Conservation (phyloP, 2,888 invertebrate species). For the Apoderus coryli region DNA sequence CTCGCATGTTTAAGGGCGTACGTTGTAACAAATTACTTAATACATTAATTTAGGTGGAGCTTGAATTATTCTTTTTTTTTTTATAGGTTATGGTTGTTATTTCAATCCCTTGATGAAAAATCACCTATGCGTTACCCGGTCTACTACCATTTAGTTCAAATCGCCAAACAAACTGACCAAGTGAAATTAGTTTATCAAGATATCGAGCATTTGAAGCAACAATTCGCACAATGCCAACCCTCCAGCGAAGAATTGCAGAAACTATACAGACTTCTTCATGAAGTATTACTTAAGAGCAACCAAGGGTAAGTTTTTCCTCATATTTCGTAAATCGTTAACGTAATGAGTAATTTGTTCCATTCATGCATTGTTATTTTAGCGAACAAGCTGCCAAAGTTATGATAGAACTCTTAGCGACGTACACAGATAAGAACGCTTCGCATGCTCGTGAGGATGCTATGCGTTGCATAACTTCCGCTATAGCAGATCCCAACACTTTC, state of each 20-base stretch:
- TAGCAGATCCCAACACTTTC: constrained; percentile 92
- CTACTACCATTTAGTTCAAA: constrained; percentile 79
- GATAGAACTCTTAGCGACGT: constrained; percentile 91
- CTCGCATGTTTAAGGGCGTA: constrained; percentile 74
- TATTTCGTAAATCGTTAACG: constrained; percentile 3
- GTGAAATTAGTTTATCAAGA: constrained; percentile 74
- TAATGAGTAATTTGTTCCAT: not conserved
- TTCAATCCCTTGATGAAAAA: constrained; percentile 76
- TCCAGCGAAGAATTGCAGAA: constrained; percentile 86
- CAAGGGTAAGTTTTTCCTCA: constrained; percentile 45
- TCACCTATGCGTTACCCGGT: constrained; percentile 82
- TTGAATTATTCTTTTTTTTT: constrained; percentile 1
- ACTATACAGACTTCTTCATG: constrained; percentile 74
- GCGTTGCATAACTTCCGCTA: constrained; percentile 86
- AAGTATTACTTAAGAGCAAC: constrained; percentile 73
- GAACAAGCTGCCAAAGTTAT: constrained; percentile 91
- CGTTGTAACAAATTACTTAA: too few relatives aligned
- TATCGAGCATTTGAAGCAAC: constrained; percentile 67
- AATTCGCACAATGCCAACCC: constrained; percentile 65
- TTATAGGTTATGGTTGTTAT: constrained; percentile 71
- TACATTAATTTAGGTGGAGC: constrained; percentile 1
- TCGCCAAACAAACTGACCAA: constrained; percentile 78
- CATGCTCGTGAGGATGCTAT: constrained; percentile 95
- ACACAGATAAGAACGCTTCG: constrained; percentile 93
- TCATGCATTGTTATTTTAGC: constrained; percentile 34